Evolutionary conservation across 2,797 vertebrate genomes (phyloP), one percentile per base, ranked within the genome.

Genomic region (Mormyrops boulengeri): DNA sequence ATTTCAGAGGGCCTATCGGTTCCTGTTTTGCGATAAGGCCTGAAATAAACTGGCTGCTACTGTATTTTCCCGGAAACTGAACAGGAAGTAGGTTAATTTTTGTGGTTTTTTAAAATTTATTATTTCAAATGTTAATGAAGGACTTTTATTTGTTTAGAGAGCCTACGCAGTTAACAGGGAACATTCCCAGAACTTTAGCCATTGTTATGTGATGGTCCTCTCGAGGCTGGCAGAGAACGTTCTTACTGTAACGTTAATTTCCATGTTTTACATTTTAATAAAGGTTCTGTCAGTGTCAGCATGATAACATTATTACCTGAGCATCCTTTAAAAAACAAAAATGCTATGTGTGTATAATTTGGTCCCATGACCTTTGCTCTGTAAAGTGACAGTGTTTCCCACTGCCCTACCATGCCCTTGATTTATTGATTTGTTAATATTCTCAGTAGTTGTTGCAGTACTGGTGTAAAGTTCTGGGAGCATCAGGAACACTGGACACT

Each of bases 21-120:
- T 91, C 89, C 89, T 91, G 89, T 89, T 53, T 73, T 89, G 85
- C 26, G 50, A 90, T 91, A 89, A 89, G 89, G 41, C 66, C 11
- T 52, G 34, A 47, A 91, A 89, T 89, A 69, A 89, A 91, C 85
- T 89, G 85, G 44, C 44, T 12, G 8, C 52, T 30, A 62, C 89
- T 89, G 49, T 89, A 30, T 90, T 84, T 88, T 85, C 57, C 73
- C 52, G 22, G 38, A 85, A 88, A 90, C 87, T 90, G 85, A 88
- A 90, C 88, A 85, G 90, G 89, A 90, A 88, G 82, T 49, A 4
- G 30, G 44, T 60, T 89, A n/a, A 89, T 89, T 86, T 62, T 62
- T 87, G 82, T 30, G 34, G 50, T 87, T 14, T 41, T 87, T 57
- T 34, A 0, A 4, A 53, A 57, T 57, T 52, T 30, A 50, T 52